Evolutionary conservation across 2,888 invertebrate species (phyloP), one percentile per base, ranked within the genome.

Genomic region (Zonitis immaculata): DNA sequence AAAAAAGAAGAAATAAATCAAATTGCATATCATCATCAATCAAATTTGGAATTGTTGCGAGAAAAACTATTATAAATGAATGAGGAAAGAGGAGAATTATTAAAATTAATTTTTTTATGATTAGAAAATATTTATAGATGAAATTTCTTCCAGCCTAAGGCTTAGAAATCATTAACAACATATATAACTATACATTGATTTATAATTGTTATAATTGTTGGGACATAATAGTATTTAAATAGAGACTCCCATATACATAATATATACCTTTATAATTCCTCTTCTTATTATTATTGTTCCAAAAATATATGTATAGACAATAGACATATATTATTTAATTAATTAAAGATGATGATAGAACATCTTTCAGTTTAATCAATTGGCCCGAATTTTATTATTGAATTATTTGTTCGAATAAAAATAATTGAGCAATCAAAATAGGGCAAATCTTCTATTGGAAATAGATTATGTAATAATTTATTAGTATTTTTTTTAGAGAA

Each of bases 331-430:
- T 6, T 18, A 5, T n/a, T 42, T 48, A 46, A 47, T 54, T 45
- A 54, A 54, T 54, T 54, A 48, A 54, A 50, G 44, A 47, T 51
- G 54, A 51, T 54, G 54, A 54, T 51, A 35, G 54, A 48, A 54
- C 51, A 48, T 47, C 47, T 54, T 54, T 26, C 44, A 47, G n/a
- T n/a, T n/a, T n/a, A n/a, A 43, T 50, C 49, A 43, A 45, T n/a
- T 50, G 43, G 49, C 50, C 47, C 50, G n/a, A 54, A 39, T 44
- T 54, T 51, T 46, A 52, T 49, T 49, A 45, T 52, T 11, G 9
- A 22, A 22, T 4, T 3, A 22, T 22, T n/a, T n/a, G n/a, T n/a
- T n/a, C n/a, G n/a, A n/a, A n/a, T n/a, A n/a, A n/a, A n/a, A 7
- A 8, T 26, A 6, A 22, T 22, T 22, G 22, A 22, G 22, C 22